Percentiles rank a stretch among this genome's conserved stretches.
Conservation (phyloP, 2,888 invertebrate species). For the Gymnoscelis rufifasciata region DNA sequence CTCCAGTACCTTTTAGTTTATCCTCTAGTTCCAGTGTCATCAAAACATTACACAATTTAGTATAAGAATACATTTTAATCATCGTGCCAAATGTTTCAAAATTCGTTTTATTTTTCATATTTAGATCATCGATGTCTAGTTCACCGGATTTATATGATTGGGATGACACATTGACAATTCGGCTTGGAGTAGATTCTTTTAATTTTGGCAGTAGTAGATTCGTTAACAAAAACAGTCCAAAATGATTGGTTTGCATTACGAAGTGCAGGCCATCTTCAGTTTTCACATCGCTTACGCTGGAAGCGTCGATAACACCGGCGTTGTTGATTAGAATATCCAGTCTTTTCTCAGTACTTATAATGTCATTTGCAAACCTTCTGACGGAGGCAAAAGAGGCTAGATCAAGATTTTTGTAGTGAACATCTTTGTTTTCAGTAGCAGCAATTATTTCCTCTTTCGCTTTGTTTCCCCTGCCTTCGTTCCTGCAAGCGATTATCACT, state of each 20-base stretch:
- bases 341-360: conserved; percentile 71
- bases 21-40: conserved; percentile 84
- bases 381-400: conserved; percentile 75
- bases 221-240: conserved; percentile 84
- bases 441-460: conserved; percentile 53
- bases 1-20: conserved; percentile 82
- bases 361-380: conserved; percentile 79
- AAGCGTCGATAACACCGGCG: conserved; percentile 67
- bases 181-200: conserved; percentile 56
- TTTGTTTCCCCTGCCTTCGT: conserved; percentile 81
- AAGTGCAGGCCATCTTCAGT: conserved; percentile 81
- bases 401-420: conserved; percentile 66
- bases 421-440: conserved; percentile 44
- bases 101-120: not conserved
- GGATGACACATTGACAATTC: conserved; percentile 65
- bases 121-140: conserved; percentile 42
- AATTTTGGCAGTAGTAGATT: conserved; percentile 75
- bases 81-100: conserved; percentile 14
- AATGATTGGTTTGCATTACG: conserved; percentile 79
- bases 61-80: conserved; percentile 55
- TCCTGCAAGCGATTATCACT: conserved; percentile 89
- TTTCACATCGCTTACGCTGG: conserved; percentile 49
- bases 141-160: conserved; percentile 40
- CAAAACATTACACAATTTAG: conserved; percentile 84
- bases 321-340: conserved; percentile 82